phyloP scores from a whole-genome alignment of 1,140 invertebrate species.

The Monomorium pharaonis region DNA sequence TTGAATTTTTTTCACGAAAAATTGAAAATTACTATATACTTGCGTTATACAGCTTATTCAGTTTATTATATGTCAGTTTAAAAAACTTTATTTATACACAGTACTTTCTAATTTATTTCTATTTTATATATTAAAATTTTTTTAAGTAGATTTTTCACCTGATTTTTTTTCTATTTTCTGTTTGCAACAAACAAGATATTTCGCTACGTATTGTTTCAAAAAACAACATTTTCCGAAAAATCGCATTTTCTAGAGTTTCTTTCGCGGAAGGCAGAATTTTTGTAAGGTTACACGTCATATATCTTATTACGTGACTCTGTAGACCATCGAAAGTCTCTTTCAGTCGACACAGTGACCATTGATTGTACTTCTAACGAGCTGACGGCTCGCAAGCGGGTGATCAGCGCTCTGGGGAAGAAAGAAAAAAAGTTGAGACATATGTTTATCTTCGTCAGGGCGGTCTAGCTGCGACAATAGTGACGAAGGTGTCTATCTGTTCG shows the following conservation, averaged over 20 bases:
- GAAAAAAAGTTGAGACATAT: background rate
- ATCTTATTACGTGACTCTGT: constrained; percentile 25
- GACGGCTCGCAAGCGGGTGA: background rate
- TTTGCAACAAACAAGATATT: background rate
- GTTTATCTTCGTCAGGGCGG: constrained; percentile 54
- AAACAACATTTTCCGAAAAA: background rate
- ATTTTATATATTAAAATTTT: background rate
- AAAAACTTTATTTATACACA: background rate
- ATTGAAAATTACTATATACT: background rate
- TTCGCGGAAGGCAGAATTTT: background rate
- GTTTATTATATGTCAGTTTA: background rate
- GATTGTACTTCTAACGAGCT: constrained; percentile 36
- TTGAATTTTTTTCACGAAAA: background rate
- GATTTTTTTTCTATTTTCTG: background rate
- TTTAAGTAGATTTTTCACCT: background rate
- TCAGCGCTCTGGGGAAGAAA: background rate
- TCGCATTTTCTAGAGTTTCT: background rate
- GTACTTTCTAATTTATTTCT: background rate
- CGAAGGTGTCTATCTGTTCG: constrained; percentile 53
- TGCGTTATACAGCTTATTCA: background rate
- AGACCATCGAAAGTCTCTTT: background rate
- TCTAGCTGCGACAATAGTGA: constrained; percentile 49
- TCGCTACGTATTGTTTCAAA: background rate
- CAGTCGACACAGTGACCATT: background rate
- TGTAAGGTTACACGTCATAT: constrained; percentile 5